A percentile compares a stretch with the other conserved stretches of the same genome.
Conservation (phyloP, 2,888 invertebrate genomes). For the Phyllotreta striolata region DNA sequence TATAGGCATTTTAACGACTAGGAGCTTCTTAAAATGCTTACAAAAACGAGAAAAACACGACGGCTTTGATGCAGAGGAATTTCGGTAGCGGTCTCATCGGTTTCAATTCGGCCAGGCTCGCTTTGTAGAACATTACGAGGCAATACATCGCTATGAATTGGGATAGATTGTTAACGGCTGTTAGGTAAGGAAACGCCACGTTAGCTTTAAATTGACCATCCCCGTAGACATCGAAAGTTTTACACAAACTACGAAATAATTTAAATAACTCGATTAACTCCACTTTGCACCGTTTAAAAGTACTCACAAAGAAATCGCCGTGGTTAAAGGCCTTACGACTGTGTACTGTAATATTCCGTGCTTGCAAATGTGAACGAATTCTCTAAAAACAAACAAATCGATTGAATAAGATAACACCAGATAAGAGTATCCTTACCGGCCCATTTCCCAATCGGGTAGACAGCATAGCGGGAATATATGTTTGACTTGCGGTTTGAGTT, state of each 20-base stretch:
- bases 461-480: conserved; percentile 94
- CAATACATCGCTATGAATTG: conserved; percentile 98
- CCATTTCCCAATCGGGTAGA: conserved; percentile 93
- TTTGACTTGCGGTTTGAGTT: conserved; percentile 83
- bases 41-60: conserved; percentile 98
- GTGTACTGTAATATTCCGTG: conserved; percentile 97
- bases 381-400: conserved; percentile 65
- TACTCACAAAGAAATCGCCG: conserved; percentile 86
- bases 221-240: conserved; percentile 83
- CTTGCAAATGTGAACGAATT: conserved; percentile 93
- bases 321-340: conserved; percentile 88
- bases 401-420: background rate
- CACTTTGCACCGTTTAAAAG: conserved; percentile 12
- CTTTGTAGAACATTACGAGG: conserved; percentile 90
- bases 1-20: background rate
- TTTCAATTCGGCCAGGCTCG: conserved; percentile 83
- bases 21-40: conserved; percentile 67
- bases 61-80: conserved; percentile 96
- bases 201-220: conserved; percentile 89
- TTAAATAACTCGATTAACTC: too few relatives aligned
- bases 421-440: too few relatives aligned
- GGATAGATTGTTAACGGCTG: conserved; percentile 87
- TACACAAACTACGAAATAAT: conserved; percentile 76
- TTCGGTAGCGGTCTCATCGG: conserved; percentile 96
- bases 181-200: conserved; percentile 89